phyloP scores from a whole-genome alignment of 2,797 vertebrate genomes.

The Phylloscopus collybita region DNA sequence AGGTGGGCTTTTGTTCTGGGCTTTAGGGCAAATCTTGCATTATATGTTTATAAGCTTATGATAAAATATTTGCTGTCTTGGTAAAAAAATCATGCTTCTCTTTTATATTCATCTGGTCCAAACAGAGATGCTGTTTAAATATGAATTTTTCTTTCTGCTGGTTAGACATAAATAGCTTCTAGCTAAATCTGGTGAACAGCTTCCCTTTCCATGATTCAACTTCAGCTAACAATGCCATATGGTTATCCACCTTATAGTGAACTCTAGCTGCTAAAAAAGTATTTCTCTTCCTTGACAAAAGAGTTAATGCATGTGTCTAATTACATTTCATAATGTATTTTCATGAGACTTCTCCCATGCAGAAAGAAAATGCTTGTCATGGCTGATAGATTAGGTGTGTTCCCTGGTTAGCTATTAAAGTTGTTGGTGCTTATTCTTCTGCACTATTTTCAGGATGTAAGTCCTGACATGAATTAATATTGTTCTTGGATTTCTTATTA shows the following conservation, averaged over 20 bases:
- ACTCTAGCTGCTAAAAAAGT: background rate
- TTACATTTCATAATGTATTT: constrained; percentile 12
- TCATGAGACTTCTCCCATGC: background rate
- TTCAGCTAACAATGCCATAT: background rate
- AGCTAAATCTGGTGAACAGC: background rate
- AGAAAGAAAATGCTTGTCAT: background rate
- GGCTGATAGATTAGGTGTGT: background rate
- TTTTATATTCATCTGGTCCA: background rate
- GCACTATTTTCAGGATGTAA: background rate
- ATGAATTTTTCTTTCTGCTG: background rate
- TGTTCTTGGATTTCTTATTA: background rate
- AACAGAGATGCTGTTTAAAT: background rate
- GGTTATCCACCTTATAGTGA: background rate
- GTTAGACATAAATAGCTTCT: background rate
- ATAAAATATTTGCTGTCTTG: background rate
- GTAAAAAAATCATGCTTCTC: background rate
- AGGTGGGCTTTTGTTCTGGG: background rate
- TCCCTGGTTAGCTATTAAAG: background rate
- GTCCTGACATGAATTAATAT: background rate
- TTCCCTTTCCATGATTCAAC: background rate
- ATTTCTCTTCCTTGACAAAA: background rate
- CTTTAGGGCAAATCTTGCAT: background rate
- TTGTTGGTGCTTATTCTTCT: background rate
- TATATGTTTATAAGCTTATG: background rate
- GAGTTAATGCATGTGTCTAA: background rate